Base-by-base conservation (phyloP, 2,797 vertebrate genomes). In the Ambastaia sidthimunki region DNA sequence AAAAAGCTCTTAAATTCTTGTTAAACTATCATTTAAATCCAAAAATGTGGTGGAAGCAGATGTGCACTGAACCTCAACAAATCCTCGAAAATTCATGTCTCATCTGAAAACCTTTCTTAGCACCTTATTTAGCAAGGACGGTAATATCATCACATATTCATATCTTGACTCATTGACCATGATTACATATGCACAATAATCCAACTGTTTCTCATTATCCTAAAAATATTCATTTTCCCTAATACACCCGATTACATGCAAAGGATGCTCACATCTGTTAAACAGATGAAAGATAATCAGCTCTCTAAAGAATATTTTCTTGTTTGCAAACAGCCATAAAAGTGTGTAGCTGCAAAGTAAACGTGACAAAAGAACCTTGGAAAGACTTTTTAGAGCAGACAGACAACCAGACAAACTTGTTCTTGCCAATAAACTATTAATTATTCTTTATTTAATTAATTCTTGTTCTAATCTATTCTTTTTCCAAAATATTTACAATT, bases 161-260 rank as follows among this genome's bases (percentile, higher is more conserved):
- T 18, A 0, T 59, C 37, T 37, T 59, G 65, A 59, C 52, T 69
- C 23, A 69, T 69, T 69, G 75, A 69, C 34, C 37, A 48, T 12
- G 44, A 77, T 69, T 59, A 47, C 74, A 59, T 19, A 69, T 77
- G 75, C 54, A 77, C 75, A 77, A 68, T 69, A 76, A 76, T 77
- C 52, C 25, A 60, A 60, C 12, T 57, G 63, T 59, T 76, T 76
- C 52, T 55, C 65, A 68, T 67, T 62, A 67, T 44, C 31, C 60
- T 41, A 9, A 57, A 4, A 76, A 28, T 48, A 48, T 48, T 76
- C 7, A 3, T 55, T 57, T 4, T 62, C 23, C 23, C 52, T 76
- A 67, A 76, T n/a, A n/a, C 48, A 57, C 31, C 50, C 18, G 41
- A 59, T 74, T 74, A 48, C 34, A 76, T 69, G 65, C 52, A 44